phyloP scores from a whole-genome alignment of 2,888 invertebrate species.

The Calameuta filiformis region DNA sequence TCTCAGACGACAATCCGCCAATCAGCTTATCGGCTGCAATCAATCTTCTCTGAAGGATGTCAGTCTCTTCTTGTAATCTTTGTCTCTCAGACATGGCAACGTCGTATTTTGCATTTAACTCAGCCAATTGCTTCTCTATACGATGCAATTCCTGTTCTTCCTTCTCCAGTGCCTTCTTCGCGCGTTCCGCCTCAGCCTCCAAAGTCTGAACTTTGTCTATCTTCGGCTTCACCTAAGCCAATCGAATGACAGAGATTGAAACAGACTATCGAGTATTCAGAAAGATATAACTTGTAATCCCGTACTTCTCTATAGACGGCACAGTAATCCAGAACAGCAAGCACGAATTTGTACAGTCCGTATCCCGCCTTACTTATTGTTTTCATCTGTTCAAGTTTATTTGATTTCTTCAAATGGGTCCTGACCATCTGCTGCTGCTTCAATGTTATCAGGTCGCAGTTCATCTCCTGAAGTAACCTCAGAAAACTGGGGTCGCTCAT shows the following conservation, averaged over 20 bases:
- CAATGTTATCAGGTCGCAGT: constrained; percentile 81
- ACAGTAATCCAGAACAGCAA: constrained; percentile 90
- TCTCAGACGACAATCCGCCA: constrained; percentile 86
- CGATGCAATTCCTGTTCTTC: constrained; percentile 73
- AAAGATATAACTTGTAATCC: neutral
- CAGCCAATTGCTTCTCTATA: constrained; percentile 77
- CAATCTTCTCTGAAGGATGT: constrained; percentile 81
- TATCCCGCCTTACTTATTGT: constrained; percentile 87
- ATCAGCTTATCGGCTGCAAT: constrained; percentile 90
- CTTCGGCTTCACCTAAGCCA: constrained; percentile 76
- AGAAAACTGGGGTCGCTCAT: constrained; percentile 92
- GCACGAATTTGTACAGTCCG: constrained; percentile 86
- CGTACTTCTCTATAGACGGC: constrained; percentile 83
- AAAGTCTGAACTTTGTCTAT: constrained; percentile 84
- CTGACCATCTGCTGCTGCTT: constrained; percentile 78
- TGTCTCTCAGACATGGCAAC: constrained; percentile 77
- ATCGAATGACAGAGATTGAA: neutral
- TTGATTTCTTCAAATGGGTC: constrained; percentile 77
- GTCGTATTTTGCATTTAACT: constrained; percentile 80
- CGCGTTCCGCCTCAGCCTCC: constrained; percentile 76
- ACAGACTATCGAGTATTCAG: neutral
- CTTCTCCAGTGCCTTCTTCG: constrained; percentile 70
- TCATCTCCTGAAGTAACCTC: constrained; percentile 84
- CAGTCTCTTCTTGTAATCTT: constrained; percentile 83
- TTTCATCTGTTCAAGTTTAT: constrained; percentile 85